These are phyloP conservation scores for Ceryle rudis DNA, from an alignment of 2,797 vertebrate genomes.

Conservation along the genomic window DNA sequence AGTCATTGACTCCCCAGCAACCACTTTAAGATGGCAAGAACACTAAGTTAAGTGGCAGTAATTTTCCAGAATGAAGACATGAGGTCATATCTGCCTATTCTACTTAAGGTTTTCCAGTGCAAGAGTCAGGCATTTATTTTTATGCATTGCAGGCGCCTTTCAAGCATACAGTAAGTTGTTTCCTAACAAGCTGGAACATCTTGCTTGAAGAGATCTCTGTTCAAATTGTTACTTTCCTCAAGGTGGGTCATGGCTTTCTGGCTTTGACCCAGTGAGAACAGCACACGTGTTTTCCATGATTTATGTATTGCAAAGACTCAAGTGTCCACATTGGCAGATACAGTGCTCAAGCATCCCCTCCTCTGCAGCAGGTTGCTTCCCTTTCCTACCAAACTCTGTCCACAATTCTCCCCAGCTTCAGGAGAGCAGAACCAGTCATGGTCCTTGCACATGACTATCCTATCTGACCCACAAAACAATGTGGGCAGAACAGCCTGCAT, in stretches of 20 bases:
- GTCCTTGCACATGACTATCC: not conserved
- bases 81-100: slow-evolving; percentile 33
- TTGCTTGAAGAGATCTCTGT: slow-evolving; percentile 30
- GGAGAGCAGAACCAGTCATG: not conserved
- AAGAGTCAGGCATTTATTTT: not conserved
- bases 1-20: not conserved
- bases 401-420: not conserved
- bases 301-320: not conserved
- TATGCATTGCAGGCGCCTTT: not conserved
- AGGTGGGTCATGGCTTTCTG: slow-evolving; percentile 49
- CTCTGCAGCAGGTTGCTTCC: not conserved
- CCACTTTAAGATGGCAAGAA: not conserved
- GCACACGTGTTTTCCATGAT: not conserved
- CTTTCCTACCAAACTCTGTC: not conserved
- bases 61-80: slow-evolving; percentile 11
- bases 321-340: not conserved
- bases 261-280: slow-evolving; percentile 8
- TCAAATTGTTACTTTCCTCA: slow-evolving; percentile 34
- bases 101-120: slow-evolving; percentile 18
- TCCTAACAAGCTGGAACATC: slow-evolving; percentile 36
- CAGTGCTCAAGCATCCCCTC: not conserved
- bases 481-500: accelerated
- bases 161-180: slow-evolving; percentile 10
- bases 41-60: not conserved
- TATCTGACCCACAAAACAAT: not conserved